Base-by-base conservation (phyloP, 2,888 invertebrate species). In the Acanthacorydalis orientalis region DNA sequence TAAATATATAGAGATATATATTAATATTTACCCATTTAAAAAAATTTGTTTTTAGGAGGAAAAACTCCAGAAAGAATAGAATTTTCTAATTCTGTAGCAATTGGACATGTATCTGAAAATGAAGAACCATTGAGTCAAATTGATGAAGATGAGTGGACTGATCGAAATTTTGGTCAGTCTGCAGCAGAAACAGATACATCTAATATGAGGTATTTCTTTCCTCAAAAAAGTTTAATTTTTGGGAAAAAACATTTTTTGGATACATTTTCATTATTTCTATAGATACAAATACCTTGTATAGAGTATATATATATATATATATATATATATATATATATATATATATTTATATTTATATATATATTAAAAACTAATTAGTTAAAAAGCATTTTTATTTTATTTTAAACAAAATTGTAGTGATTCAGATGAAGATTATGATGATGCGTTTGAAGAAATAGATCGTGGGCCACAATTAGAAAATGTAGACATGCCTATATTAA, bases 121-220 rank as follows among this genome's bases (percentile, higher is more conserved):
- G 76, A 77, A 54, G 76, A 79, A 55, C 71, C 74, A 2, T 70
- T 74, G 23, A 78, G 78, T 64, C 87, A 88, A 65, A 88, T 91
- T 65, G 91, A 91, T 60, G 93, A 95, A 63, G 92, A 93, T 60
- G 92, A 93, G 63, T 92, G 93, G 87, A 92, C 91, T 0, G 90
- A 91, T 56, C 76, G 89, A 54, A 95, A 95, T 69, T 90, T 90
- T 64, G 79, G 88, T 39, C 85, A 86, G 1, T 78, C 82, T 41
- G 77, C 83, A 31, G 80, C 80, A 32, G 81, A 81, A 62, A 67
- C 74, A 57, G 72, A 69, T 34, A 83, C 84, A 4, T 75, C 73
- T 7, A 70, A 70, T 56, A 60, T 69, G 59, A 72, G 71, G 72
- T 70, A 51, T 34, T 34, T 12, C 34, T 32, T 11, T 38, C n/a